Conservation (phyloP, 2,888 invertebrate genomes). For the Lamproptera curius region DNA sequence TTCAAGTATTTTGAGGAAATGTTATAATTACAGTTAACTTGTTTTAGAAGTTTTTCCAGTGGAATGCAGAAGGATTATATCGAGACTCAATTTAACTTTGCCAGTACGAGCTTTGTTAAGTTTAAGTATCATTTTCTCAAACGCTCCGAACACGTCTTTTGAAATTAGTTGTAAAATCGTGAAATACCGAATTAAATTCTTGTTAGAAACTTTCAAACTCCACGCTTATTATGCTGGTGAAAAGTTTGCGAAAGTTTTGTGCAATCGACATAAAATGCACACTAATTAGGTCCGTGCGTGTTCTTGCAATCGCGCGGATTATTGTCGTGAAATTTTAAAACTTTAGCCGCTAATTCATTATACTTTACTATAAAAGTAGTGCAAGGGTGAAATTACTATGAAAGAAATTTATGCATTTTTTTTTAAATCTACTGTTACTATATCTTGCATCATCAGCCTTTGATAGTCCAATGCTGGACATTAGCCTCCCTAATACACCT, state of each 20-base stretch:
- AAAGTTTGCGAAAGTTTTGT: background rate
- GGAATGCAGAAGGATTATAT: background rate
- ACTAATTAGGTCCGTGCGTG: background rate
- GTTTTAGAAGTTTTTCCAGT: no score
- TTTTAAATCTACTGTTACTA: no score
- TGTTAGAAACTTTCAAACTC: constrained; percentile 9
- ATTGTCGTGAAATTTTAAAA: no score
- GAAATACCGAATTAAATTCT: constrained; percentile 4
- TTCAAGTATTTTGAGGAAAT: no score
- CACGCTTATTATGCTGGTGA: constrained; percentile 1
- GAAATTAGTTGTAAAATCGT: constrained; percentile 1
- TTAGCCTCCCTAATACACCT: no score
- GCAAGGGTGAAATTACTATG: no score
- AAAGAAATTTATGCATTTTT: no score
- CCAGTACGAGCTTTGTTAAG: background rate
- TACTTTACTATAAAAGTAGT: no score
- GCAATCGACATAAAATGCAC: constrained; percentile 3
- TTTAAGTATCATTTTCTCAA: constrained; percentile 5
- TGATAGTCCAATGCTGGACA: no score
- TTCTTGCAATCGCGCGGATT: background rate
- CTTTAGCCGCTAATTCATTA: no score
- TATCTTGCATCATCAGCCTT: no score
- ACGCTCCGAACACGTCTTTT: background rate
- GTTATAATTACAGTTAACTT: no score
- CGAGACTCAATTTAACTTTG: background rate